Evolutionary conservation across 2,113 vertebrate species (phyloP), one percentile per base, ranked within the genome.

Genomic region (Baryphthengus martii): DNA sequence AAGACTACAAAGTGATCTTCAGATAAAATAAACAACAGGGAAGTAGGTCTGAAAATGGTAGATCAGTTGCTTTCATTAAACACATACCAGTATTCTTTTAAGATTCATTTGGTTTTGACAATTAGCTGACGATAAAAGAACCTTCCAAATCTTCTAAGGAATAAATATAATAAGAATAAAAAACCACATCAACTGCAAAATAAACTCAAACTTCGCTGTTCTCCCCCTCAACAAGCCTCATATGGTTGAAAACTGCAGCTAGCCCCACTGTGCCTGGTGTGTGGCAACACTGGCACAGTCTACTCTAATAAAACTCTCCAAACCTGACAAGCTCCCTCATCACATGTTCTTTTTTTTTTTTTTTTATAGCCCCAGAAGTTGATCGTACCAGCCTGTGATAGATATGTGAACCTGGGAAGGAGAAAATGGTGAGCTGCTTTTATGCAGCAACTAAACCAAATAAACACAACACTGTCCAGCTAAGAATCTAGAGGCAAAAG

Each of bases 1-100:
- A 72, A 44, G 31, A 96, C 85, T 92, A 93, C 92, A 95, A 96
- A 97, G 92, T 45, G 49, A 89, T 84, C 85, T 94, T 96, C 95
- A 96, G 94, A 89, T 72, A 80, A 92, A 90, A 85, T 0, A 0
- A 92, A 87, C 26, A 85, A 66, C 81, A 89, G 83, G 72, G 62
- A 88, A 84, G 37, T 40, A 53, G 19, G 35, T 44, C 79, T 75
- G 65, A 65, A 93, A 94, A 78, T 16, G 6, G 68, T 21, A 92
- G 44, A 93, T 96, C 93, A 96, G 75, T 68, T 45, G 65, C 31
- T 74, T 83, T 90, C 79, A 97, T 91, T 93, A 88, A 94, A 92
- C 68, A 80, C 85, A 53, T 42, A 65, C 18, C 42, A 65, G 17
- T 21, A 61, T 39, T 82, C 61, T 79, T 61, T 66, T 83, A 78